Evolutionary conservation across 2,888 invertebrate species (phyloP), one percentile per base, ranked within the genome.

Genomic region (Leptopilina syphax): DNA sequence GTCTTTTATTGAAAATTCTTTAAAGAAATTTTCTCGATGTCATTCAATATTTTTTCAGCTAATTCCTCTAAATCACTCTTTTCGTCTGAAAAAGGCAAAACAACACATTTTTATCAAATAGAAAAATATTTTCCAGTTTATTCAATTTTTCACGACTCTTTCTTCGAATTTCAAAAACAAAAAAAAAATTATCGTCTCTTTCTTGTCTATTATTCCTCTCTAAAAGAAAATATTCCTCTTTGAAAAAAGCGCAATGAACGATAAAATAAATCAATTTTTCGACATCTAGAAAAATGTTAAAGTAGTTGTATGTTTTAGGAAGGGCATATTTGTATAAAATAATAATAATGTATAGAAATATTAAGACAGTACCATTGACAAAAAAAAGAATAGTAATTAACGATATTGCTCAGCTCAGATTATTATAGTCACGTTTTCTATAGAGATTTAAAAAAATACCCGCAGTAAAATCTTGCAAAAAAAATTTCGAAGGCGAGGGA

Each of bases 391-490:
- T 63, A 63, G 24, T 63, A 18, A 60, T 60, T 63, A 63, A 63
- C 24, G 63, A 63, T 63, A 63, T 63, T 63, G 63, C 63, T 63
- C 63, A 63, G 54, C 57, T 73, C 57, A 57, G 57, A 57, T 73
- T 73, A 67, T 67, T 47, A 73, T 73, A 73, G 34, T 54, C 34
- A 34, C 9, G 57, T 57, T 73, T 41, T 54, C 57, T 57, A 41
- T 65, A 65, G 65, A 8, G 34, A 57, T 63, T 50, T 57, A 57
- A 73, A 34, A 18, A 3, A 34, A 34, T 57, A 73, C 9, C 9
- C 34, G 34, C 34, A 73, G 1, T 57, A 73, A 73, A 57, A 41
- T 34, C 57, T 34, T 57, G 8, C 8, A 13, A 34, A 50, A 50
- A 50, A 57, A 57, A 57, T 63, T 63, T 63, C 9, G 18, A 7